Base-by-base conservation (phyloP, 2,797 vertebrate species). In the Pangasius larnaudii region DNA sequence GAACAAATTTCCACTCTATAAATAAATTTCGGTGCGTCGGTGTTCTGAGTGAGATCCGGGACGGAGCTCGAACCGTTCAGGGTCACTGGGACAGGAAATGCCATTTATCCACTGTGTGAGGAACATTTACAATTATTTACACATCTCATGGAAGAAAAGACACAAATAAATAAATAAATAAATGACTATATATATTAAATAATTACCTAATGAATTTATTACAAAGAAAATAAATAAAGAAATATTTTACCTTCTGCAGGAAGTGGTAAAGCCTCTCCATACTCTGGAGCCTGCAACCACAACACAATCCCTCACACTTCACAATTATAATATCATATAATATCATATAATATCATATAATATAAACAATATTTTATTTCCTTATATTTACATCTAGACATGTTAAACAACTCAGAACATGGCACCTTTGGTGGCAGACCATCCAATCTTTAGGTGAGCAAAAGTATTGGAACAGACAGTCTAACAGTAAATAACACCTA, bases 51-150 rank as follows among this genome's bases (percentile, higher is more conserved):
- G 39, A 82, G 14, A 65, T 82, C 5, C 58, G 18, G 3, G 56
- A 67, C 49, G 58, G 80, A 82, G 80, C 77, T 88, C 84, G 2
- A 30, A n/a, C 74, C 72, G 79, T 33, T 87, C 93, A 56, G 58
- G 67, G 56, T 91, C 85, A 90, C 86, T 91, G 90, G 87, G 90
- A 92, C 72, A 96, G 92, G 92, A 96, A 97, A 92, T 96, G 93
- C 96, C 96, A 97, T 90, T 94, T 96, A 92, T 96, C 93, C 92
- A 96, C 96, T 97, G 93, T 83, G 89, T 42, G 91, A 89, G 87
- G 87, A 84, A 91, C 61, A 83, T 19, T 49, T 46, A n/a, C 14
- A 30, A 65, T 49, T 46, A 65, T n/a, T 65, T 61, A 7, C 33
- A 81, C 5, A 33, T 30, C 8, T 30, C 16, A 49, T 8, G 6